Evolutionary conservation across 2,113 vertebrate genomes (phyloP).

Genomic region (Kryptolebias marmoratus): DNA sequence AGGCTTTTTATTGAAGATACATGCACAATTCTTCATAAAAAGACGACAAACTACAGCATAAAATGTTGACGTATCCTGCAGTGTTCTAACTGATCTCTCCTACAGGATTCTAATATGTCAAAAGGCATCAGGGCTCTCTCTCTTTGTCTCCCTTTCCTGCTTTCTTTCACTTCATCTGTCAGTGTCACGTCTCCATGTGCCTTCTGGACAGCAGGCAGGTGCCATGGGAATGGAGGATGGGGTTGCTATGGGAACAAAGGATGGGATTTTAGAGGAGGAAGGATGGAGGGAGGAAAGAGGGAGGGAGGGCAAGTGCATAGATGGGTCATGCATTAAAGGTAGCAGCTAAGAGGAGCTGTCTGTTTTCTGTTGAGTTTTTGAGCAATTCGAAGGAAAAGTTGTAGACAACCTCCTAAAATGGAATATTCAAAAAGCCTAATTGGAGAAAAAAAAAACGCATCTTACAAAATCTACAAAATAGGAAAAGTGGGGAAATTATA

Average conservation of each 20-base stretch:
- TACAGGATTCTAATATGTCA: constrained; percentile 47
- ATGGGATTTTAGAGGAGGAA: constrained; percentile 37
- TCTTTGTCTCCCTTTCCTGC: constrained; percentile 24
- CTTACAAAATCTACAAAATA: background rate
- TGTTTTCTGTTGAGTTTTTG: constrained; percentile 5
- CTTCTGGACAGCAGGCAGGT: constrained; percentile 73
- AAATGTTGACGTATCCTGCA: constrained; percentile 41
- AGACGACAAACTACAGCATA: background rate
- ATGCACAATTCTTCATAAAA: constrained; percentile 7
- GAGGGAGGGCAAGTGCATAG: constrained; percentile 33
- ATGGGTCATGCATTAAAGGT: constrained; percentile 39
- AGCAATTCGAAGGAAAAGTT: constrained; percentile 8
- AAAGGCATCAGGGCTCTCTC: constrained; percentile 33
- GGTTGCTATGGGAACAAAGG: constrained; percentile 71
- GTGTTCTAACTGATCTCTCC: constrained; percentile 48
- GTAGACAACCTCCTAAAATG: background rate
- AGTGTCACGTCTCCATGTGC: constrained; percentile 63
- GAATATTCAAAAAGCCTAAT: background rate
- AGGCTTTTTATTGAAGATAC: constrained; percentile 2
- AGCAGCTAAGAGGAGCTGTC: constrained; percentile 17
- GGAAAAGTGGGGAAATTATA: background rate
- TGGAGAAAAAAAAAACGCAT: background rate
- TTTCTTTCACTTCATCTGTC: constrained; percentile 64
- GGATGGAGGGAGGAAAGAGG: constrained; percentile 11
- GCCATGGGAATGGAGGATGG: constrained; percentile 60